Evolutionary conservation across 2,797 vertebrate species (phyloP).

Genomic region (Coranthus polyacanthus): DNA sequence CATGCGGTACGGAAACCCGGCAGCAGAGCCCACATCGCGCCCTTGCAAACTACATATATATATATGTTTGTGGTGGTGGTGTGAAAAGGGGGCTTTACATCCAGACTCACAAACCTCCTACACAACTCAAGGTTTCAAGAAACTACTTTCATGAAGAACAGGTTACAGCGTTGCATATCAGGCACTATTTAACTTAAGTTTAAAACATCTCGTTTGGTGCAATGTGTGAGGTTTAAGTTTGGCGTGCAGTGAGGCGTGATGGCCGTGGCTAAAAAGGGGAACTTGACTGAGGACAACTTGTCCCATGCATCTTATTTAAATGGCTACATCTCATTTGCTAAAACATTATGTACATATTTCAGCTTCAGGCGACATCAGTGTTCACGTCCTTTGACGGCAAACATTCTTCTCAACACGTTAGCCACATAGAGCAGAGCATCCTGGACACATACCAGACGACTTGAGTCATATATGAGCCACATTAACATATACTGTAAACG

Average conservation of each 20-base stretch:
- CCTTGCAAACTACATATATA: slow-evolving; percentile 5
- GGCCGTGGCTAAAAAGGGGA: slow-evolving; percentile 1
- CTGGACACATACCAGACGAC: slow-evolving; percentile 7
- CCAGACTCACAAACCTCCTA: background rate
- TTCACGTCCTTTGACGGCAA: background rate
- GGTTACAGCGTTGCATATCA: too few species aligned
- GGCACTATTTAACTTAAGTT: too few species aligned
- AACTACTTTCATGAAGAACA: background rate
- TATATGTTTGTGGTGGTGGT: slow-evolving; percentile 9
- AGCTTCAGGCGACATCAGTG: background rate
- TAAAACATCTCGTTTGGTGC: too few species aligned
- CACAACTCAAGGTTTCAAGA: background rate
- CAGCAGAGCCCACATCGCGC: slow-evolving; percentile 1
- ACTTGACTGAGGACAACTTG: background rate
- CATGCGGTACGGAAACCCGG: slow-evolving; percentile 33
- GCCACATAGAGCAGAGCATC: background rate
- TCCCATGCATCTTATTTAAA: background rate
- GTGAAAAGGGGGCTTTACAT: slow-evolving; percentile 14
- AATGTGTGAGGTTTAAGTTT: too few species aligned
- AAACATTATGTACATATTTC: background rate
- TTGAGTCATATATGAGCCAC: slow-evolving; percentile 3
- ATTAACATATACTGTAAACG: background rate
- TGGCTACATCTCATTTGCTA: background rate
- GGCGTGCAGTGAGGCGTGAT: background rate
- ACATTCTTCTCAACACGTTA: too few species aligned